Evolutionary conservation across 2,113 vertebrate genomes (phyloP).

Genomic region (Artemisiospiza belli): DNA sequence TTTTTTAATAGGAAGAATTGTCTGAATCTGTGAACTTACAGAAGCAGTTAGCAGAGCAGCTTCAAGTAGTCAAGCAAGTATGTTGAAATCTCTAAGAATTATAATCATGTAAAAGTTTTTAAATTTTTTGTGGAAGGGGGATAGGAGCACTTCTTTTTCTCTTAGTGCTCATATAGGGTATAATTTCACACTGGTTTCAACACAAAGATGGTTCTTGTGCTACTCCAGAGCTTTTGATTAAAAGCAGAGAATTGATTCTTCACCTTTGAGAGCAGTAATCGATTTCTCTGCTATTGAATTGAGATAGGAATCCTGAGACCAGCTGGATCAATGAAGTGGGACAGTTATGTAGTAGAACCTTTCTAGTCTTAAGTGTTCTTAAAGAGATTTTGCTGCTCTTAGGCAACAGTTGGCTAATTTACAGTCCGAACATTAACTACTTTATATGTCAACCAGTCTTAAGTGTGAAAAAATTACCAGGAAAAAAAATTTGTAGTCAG

Average conservation of each 20-base stretch:
- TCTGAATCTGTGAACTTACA: slow-evolving; percentile 80
- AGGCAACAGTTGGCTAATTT: neutral
- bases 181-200: neutral
- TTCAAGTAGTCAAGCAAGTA: slow-evolving; percentile 85
- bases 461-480: neutral
- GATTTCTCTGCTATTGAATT: neutral
- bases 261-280: neutral
- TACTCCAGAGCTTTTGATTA: neutral
- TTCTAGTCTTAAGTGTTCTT: neutral
- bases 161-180: neutral
- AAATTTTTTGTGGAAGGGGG: neutral
- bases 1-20: slow-evolving; percentile 80
- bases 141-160: neutral
- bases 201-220: neutral
- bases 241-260: neutral
- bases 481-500: neutral
- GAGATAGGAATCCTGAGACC: neutral
- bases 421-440: neutral
- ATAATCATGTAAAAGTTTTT: neutral
- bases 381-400: neutral
- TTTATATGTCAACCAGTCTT: neutral
- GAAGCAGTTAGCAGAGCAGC: slow-evolving; percentile 82
- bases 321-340: neutral
- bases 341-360: neutral
- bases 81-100: neutral